These are phyloP conservation scores for Coregonus sp. DNA, from an alignment of 2,797 vertebrate genomes.

Conservation along the genomic window DNA sequence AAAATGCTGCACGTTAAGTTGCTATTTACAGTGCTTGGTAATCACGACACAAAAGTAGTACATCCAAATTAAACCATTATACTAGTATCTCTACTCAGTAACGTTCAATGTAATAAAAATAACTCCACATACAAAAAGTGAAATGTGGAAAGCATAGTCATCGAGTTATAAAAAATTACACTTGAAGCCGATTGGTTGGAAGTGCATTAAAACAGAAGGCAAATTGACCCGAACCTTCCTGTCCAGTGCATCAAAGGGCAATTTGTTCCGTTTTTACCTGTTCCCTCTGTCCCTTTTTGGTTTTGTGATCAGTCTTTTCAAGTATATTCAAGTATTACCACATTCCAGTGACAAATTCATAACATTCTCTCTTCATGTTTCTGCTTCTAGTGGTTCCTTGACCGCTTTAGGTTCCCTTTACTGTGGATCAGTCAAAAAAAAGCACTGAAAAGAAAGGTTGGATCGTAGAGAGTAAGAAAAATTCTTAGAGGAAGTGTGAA, in stretches of 20 bases:
- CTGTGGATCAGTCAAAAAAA: constrained; percentile 40
- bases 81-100: constrained; percentile 26
- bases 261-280: constrained; percentile 7
- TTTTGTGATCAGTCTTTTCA: constrained; percentile 56
- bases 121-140: constrained; percentile 49
- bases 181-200: constrained; percentile 32
- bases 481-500: constrained; percentile 7
- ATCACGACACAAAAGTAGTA: constrained; percentile 13
- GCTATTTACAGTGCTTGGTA: constrained; percentile 48
- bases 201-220: constrained; percentile 46
- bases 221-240: constrained; percentile 17
- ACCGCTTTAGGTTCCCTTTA: constrained; percentile 27
- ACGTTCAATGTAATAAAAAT: constrained; percentile 33
- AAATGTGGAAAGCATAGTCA: constrained; percentile 22
- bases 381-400: constrained; percentile 48
- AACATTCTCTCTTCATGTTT: not conserved
- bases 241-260: constrained; percentile 8
- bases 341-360: constrained; percentile 31
- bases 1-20: constrained; percentile 31
- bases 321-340: constrained; percentile 72
- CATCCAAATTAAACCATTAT: not conserved
- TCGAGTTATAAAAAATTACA: constrained; percentile 38
- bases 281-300: not conserved
- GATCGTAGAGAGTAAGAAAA: constrained; percentile 26
- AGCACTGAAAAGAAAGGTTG: constrained; percentile 41